Evolutionary conservation across 2,888 invertebrate genomes (phyloP).

Genomic region (Isoperla grammatica): DNA sequence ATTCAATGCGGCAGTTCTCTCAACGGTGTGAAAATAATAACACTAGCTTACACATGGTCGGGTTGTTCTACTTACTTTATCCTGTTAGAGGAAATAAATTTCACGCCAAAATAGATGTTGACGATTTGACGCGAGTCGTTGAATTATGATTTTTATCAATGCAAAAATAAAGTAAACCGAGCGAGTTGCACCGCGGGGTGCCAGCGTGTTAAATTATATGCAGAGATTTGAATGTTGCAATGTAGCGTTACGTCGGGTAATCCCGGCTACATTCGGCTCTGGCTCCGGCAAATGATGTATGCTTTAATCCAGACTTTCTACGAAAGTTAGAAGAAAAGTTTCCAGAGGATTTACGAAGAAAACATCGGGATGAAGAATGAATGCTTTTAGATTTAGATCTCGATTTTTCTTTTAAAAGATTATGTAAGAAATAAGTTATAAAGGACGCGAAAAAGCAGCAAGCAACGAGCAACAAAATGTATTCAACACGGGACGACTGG

Average conservation of each 20-base stretch:
- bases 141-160: too few relatives aligned
- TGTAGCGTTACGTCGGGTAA: slow-evolving; percentile 18
- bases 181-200: too few relatives aligned
- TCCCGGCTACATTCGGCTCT: neutral
- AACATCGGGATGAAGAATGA: slow-evolving; percentile 17
- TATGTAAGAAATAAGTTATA: slow-evolving; percentile 13
- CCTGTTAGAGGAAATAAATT: too few relatives aligned
- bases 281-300: slow-evolving; percentile 15
- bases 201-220: neutral
- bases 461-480: slow-evolving; percentile 1
- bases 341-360: slow-evolving; percentile 12
- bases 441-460: neutral
- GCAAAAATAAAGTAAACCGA: too few relatives aligned
- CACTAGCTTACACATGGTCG: too few relatives aligned
- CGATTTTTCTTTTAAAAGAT: slow-evolving; percentile 9
- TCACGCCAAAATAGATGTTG: too few relatives aligned
- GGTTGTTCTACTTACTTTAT: too few relatives aligned
- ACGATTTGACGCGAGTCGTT: too few relatives aligned
- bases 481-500: neutral
- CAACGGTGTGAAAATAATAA: too few relatives aligned
- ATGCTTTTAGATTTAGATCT: slow-evolving; percentile 16
- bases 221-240: slow-evolving; percentile 18
- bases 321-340: slow-evolving; percentile 6
- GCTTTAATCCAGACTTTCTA: slow-evolving; percentile 11
- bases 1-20: too few relatives aligned